Evolutionary conservation across 1,140 invertebrate genomes (phyloP), one percentile per base, ranked within the genome.

Genomic region (Ceratina australensis): DNA sequence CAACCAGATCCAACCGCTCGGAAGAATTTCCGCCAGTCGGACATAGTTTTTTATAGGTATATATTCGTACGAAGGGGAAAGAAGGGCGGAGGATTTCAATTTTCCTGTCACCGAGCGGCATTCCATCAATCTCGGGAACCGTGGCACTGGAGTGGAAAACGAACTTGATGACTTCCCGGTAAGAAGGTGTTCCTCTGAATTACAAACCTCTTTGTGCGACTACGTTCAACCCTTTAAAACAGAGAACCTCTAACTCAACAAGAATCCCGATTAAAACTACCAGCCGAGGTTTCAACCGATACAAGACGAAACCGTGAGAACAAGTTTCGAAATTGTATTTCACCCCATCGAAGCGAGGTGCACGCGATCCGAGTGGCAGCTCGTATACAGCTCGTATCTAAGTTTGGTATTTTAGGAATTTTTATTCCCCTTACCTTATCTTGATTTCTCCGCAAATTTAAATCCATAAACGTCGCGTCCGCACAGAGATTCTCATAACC

Each of bases 51-150:
- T 42, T 54, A 10, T 18, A 54, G 15, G 20, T 65, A 15, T 72
- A 57, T 65, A 65, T 60, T 77, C 78, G 65, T 67, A 20, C 12
- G 57, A 63, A 33, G 33, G 7, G 3, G 66, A 56, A 57, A 22
- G 69, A 68, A 56, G 33, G 33, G 57, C 47, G 83, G 64, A 79
- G 83, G 81, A 85, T 85, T 85, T 85, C 84, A 85, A 85, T 85
- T 84, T 85, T 74, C 79, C 83, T 80, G 77, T 84, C 82, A 83
- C 81, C 75, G 74, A 84, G 67, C 63, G 52, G 59, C 65, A 73
- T 85, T 81, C 82, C 83, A 85, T 85, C 83, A 84, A 85, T 85
- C 83, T 84, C 82, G 69, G 54, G 82, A 75, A 69, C 28, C 67
- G 83, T 71, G 75, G 49, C 61, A 81, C 66, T 74, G 56, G 60